Percentiles rank a stretch among this genome's conserved stretches.
Conservation (phyloP, 2,797 vertebrate species). For the Microcaecilia unicolor region DNA sequence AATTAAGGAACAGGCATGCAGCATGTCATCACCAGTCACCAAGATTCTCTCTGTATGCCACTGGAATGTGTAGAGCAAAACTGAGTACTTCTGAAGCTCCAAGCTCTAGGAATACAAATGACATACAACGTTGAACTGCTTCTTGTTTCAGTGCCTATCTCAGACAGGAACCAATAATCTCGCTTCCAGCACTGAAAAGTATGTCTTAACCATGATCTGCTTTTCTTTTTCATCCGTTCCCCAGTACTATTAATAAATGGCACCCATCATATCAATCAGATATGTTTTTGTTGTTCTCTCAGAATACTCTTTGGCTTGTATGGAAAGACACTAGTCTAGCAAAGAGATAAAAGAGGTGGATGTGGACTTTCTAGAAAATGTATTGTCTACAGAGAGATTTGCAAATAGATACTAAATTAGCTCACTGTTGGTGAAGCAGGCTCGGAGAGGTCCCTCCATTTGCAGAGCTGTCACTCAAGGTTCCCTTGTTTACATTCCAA, state of each 20-base stretch:
- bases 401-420: not conserved
- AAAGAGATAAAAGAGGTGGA: slow-evolving; percentile 8
- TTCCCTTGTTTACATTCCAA: slow-evolving; percentile 44
- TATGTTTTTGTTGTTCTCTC: slow-evolving; percentile 21
- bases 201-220: no score
- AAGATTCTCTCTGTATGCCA: no score
- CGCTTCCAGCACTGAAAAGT: no score
- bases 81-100: no score
- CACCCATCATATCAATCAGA: slow-evolving; percentile 24
- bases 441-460: not conserved
- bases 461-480: slow-evolving; percentile 37
- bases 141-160: no score
- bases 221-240: no score
- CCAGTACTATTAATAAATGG: slow-evolving; percentile 32
- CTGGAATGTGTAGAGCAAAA: no score
- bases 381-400: not conserved
- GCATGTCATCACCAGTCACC: no score
- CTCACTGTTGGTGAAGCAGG: not conserved
- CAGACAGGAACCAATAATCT: not conserved
- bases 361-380: not conserved
- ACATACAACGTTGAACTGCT: no score
- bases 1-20: no score
- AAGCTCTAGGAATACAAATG: no score
- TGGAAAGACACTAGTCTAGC: slow-evolving; percentile 1
- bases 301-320: slow-evolving; percentile 11